phyloP scores from a whole-genome alignment of 2,113 vertebrate species.

The Arvicanthis niloticus region DNA sequence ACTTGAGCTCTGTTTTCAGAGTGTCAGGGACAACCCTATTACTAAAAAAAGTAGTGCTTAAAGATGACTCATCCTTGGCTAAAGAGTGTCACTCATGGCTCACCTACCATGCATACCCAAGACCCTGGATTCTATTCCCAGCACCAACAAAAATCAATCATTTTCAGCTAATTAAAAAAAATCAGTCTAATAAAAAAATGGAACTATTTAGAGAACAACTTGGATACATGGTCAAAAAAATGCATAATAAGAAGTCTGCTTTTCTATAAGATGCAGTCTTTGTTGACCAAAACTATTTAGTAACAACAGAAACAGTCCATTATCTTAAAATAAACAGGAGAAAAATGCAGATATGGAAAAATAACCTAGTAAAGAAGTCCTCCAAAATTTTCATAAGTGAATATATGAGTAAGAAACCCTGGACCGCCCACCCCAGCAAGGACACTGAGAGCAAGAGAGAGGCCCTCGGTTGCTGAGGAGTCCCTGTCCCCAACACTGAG shows the following conservation, averaged over 20 bases:
- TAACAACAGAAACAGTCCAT: neutral
- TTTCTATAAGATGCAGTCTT: neutral
- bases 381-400: neutral
- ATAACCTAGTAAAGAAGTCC: neutral
- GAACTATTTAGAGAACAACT: neutral
- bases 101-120: neutral
- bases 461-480: too few species aligned
- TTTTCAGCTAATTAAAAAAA: neutral
- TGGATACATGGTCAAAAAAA: neutral
- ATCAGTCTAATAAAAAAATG: neutral
- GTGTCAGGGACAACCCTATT: neutral
- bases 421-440: too few species aligned
- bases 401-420: neutral
- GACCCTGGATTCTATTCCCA: neutral
- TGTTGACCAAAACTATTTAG: neutral
- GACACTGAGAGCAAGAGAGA: too few species aligned
- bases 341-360: neutral
- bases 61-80: neutral
- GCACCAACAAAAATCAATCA: neutral
- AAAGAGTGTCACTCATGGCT: neutral
- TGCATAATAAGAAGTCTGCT: neutral
- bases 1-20: constrained; percentile 62
- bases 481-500: too few species aligned
- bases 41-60: neutral
- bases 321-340: neutral